Conservation (phyloP, 2,888 invertebrate species). For the Palloptera scutellata region DNA sequence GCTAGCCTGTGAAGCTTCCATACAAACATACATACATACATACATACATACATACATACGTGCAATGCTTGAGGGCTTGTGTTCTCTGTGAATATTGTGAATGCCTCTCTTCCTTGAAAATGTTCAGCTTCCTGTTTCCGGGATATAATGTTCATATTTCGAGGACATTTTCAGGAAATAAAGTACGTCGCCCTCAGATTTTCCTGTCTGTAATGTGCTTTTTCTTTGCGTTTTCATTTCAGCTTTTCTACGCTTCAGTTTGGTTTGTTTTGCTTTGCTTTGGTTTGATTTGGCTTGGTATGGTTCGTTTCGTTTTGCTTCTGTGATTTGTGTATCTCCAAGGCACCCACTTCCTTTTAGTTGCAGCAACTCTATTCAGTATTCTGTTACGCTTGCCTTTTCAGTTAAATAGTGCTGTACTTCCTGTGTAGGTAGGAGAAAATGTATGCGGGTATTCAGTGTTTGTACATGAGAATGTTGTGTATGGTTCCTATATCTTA, state of each 20-base stretch:
- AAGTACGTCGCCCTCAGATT: conserved; percentile 64
- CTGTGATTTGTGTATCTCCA: conserved; percentile 28
- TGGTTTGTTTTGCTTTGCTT: background rate
- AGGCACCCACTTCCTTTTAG: conserved; percentile 23
- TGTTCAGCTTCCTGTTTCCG: conserved; percentile 65
- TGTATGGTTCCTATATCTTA: background rate
- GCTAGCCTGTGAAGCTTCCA: background rate
- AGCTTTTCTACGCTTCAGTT: background rate
- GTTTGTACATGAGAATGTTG: background rate
- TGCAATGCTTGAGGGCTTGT: conserved; percentile 49
- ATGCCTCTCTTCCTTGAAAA: conserved; percentile 61
- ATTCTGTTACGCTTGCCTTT: conserved; percentile 7
- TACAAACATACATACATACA: conserved; percentile 14
- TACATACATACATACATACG: no score
- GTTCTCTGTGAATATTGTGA: conserved; percentile 33
- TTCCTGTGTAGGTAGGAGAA: conserved; percentile 25
- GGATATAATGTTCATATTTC: conserved; percentile 65
- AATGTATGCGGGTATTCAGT: conserved; percentile 8
- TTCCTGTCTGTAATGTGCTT: conserved; percentile 41
- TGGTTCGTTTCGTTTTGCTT: conserved; percentile 16
- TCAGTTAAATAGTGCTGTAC: conserved; percentile 27
- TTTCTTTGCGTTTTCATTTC: conserved; percentile 3
- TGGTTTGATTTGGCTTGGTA: conserved; percentile 10
- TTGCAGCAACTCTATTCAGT: conserved; percentile 20
- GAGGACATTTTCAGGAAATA: conserved; percentile 65